A percentile compares a stretch with the other conserved stretches of the same genome.
Conservation (phyloP, 2,797 vertebrate species). For the Alfaro cultratus region DNA sequence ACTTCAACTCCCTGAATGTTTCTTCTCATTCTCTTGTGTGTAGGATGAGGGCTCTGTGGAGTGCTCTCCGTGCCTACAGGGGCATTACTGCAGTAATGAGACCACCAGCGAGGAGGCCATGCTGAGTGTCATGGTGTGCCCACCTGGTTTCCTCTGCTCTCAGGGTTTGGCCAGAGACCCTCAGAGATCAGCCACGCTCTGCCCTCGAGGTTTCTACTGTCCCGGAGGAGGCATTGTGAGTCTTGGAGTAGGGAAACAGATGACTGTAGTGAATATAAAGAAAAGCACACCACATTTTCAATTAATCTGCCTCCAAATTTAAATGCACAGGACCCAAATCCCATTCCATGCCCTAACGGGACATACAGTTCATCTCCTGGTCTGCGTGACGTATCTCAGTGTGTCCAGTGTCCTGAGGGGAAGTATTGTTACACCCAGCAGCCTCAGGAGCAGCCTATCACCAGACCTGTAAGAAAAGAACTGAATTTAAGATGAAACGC, state of each 20-base stretch:
- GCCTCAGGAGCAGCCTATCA: slow-evolving; percentile 79
- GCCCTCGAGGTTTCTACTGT: slow-evolving; percentile 89
- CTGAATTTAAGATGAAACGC: not conserved
- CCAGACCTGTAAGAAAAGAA: slow-evolving; percentile 80
- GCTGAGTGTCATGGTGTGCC: slow-evolving; percentile 87
- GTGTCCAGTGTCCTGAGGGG: slow-evolving; percentile 82
- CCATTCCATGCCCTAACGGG: slow-evolving; percentile 87
- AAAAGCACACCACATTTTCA: not conserved
- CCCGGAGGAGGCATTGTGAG: slow-evolving; percentile 85
- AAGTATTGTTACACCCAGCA: slow-evolving; percentile 85
- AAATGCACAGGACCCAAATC: slow-evolving; percentile 78
- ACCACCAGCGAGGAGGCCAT: slow-evolving; percentile 88
- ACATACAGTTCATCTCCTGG: slow-evolving; percentile 84
- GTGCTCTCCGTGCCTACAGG: slow-evolving; percentile 84
- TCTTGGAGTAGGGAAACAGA: slow-evolving; percentile 8
- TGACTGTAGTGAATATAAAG: not conserved
- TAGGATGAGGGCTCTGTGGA: slow-evolving; percentile 85
- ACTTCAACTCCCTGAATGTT: slow-evolving; percentile 53
- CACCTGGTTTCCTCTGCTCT: slow-evolving; percentile 87
- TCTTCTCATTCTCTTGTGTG: slow-evolving; percentile 47
- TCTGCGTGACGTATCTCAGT: slow-evolving; percentile 81
- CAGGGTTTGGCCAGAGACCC: slow-evolving; percentile 84
- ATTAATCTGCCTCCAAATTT: slow-evolving; percentile 1
- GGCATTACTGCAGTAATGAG: slow-evolving; percentile 88
- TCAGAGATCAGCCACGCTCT: slow-evolving; percentile 81